These are phyloP conservation scores for Phaedon cochleariae DNA, from an alignment of 2,888 invertebrate species.

Conservation along the genomic window DNA sequence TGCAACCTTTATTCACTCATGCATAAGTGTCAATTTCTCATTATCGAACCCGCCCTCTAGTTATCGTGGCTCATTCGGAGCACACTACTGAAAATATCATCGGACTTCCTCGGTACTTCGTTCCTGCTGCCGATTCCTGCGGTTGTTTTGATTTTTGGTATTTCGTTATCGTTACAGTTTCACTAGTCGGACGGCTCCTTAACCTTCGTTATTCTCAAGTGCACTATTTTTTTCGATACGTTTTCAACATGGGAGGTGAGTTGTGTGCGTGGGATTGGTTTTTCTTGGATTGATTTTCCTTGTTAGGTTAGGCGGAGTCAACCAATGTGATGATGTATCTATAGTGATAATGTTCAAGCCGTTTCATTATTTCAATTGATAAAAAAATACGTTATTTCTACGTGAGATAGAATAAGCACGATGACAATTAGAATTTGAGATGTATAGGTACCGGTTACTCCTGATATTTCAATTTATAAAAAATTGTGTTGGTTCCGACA, in stretches of 20 bases:
- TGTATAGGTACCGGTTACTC: no score
- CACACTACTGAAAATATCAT: conserved; percentile 15
- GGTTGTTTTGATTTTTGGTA: conserved; percentile 18
- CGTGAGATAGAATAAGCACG: no score
- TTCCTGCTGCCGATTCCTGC: conserved; percentile 16
- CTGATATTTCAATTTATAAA: no score
- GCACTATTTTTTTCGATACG: conserved; percentile 1
- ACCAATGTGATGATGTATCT: not conserved
- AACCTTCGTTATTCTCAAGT: conserved; percentile 7
- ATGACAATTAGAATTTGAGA: no score
- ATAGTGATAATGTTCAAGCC: no score
- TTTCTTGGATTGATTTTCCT: not conserved
- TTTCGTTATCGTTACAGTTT: conserved; percentile 17
- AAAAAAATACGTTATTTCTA: no score
- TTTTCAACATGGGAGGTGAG: conserved; percentile 14
- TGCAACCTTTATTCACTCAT: not conserved
- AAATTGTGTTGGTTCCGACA: no score
- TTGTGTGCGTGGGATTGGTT: not conserved
- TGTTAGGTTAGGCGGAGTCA: not conserved
- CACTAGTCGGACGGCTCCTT: not conserved
- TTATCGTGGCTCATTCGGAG: not conserved
- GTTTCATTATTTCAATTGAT: no score
- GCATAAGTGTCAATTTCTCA: not conserved
- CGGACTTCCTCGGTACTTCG: conserved; percentile 8
- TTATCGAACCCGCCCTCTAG: not conserved